Percentiles rank a stretch among this genome's conserved stretches.
These are phyloP conservation scores for Stratiolaelaps scimitus DNA, from an alignment of 1,140 invertebrate genomes.

Conservation along the genomic window DNA sequence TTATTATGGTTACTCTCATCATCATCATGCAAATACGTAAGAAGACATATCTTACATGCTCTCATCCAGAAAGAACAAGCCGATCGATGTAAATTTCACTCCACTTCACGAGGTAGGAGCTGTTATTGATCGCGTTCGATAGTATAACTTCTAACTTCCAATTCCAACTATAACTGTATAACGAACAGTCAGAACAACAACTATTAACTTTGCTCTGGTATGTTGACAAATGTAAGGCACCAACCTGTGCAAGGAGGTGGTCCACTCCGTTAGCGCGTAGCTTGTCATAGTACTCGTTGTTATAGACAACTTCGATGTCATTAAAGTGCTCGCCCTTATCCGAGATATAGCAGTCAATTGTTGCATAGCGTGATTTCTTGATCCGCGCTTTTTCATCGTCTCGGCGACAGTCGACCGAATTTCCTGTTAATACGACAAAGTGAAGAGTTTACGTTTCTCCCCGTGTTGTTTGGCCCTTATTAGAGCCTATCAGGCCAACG, in stretches of 20 bases:
- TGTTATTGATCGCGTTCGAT: too few relatives aligned
- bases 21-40: too few relatives aligned
- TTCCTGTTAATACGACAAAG: constrained; percentile 43
- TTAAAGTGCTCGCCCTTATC: constrained; percentile 74
- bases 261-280: constrained; percentile 74
- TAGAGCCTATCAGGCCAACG: too few relatives aligned
- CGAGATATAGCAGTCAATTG: constrained; percentile 92
- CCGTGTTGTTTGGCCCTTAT: neutral
- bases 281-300: constrained; percentile 64
- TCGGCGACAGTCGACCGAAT: constrained; percentile 26
- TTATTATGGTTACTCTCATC: too few relatives aligned
- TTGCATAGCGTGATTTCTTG: constrained; percentile 91
- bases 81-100: too few relatives aligned
- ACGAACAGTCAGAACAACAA: too few relatives aligned
- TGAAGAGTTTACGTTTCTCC: constrained; percentile 23
- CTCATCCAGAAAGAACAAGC: too few relatives aligned
- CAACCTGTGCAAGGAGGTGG: constrained; percentile 60
- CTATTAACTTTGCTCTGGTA: too few relatives aligned
- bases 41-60: too few relatives aligned
- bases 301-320: constrained; percentile 75
- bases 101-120: too few relatives aligned
- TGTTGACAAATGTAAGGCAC: neutral
- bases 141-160: too few relatives aligned
- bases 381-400: constrained; percentile 69
- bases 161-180: too few relatives aligned